Evolutionary conservation across 2,113 vertebrate species (phyloP), one percentile per base, ranked within the genome.

Genomic region (Bagarius yarrelli): DNA sequence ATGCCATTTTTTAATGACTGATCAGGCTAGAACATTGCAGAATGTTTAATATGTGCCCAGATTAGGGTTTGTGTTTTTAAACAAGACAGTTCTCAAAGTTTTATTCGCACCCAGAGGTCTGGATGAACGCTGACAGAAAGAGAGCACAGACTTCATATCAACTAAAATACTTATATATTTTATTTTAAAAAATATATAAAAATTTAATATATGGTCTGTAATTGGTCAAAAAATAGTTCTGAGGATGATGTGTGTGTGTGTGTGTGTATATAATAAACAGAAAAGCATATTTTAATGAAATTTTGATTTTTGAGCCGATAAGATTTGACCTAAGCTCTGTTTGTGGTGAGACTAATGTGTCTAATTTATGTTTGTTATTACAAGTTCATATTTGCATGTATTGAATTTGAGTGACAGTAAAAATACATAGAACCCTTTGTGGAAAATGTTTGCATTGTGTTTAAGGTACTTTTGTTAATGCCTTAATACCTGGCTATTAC

Each of bases 281-380:
- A 66, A 5, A 21, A 52, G 36, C 44, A 13, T 30, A 44, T 4
- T 44, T 57, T 21, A 25, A 11, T 14, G 32, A 13, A 63, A 77
- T 77, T 53, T 61, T 76, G 16, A 55, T 40, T 53, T 61, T 69
- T 81, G 23, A 50, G 25, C 52, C 50, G 47, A 36, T n/a, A n/a
- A 40, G 50, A 52, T 71, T 78, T 70, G 47, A 2, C 40, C 25
- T 15, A 11, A 18, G 27, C 18, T 79, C 56, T 66, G 47, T 70
- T 44, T 81, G 64, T 52, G 1, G 1, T 55, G 15, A 53, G 27
- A 44, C 23, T 55, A 44, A 60, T 23, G 8, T 21, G n/a, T 69
- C 30, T 67, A 55, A 60, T 60, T 79, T 81, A 63, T 78, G 63
- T 9, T 14, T 79, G 32, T 84, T 84, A 81, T 76, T 81, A 77